Base-by-base conservation (phyloP, 1,140 invertebrate species). In the Thalassaphorura encarpata region DNA sequence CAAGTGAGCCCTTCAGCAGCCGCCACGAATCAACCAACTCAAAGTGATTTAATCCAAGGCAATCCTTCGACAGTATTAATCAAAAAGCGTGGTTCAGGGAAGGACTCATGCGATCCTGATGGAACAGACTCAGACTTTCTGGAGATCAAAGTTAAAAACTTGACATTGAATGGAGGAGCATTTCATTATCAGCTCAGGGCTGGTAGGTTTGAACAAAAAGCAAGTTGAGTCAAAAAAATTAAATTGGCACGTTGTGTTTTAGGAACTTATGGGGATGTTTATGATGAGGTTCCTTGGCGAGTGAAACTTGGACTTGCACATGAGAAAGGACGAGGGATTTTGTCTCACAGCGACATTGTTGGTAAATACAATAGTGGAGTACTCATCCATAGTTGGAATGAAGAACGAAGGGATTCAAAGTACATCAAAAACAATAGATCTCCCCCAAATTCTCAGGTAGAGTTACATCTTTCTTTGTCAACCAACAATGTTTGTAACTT, bases 281-380 rank as follows among this genome's bases (percentile, higher is more conserved):
- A 56, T 26, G 59, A 61, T 36, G 59, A 57, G 26, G 43, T 61
- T 28, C 49, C 40, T 15, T 61, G 59, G 59, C 54, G 47, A 36
- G 54, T 57, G 13, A 23, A 23, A 21, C 51, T 52, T 36, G 49
- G 49, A 2, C 13, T 50, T 21, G 53, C 40, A 21, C 8, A 48
- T 13, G 21, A 28, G 3, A 55, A 48, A 33, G 40, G 33, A 0
- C 47, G 58, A 0, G 53, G 47, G 21, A 23, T 21, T 4, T 21
- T 23, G 1, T 52, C 55, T 36, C 39, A 41, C 6, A 50, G 19
- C 18, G 18, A 18, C 29, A n/a, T 52, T 4, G 33, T 40, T 49
- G 11, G 33, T 2, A 16, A 23, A 1, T 56, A 55, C 23, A 21
- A 53, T 4, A 46, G 23, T 16, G 36, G 46, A n/a, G 58, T 60